A percentile compares a stretch with the other conserved stretches of the same genome.
These are phyloP conservation scores for Sebastes alutus DNA, from an alignment of 2,797 vertebrate species.

Conservation along the genomic window DNA sequence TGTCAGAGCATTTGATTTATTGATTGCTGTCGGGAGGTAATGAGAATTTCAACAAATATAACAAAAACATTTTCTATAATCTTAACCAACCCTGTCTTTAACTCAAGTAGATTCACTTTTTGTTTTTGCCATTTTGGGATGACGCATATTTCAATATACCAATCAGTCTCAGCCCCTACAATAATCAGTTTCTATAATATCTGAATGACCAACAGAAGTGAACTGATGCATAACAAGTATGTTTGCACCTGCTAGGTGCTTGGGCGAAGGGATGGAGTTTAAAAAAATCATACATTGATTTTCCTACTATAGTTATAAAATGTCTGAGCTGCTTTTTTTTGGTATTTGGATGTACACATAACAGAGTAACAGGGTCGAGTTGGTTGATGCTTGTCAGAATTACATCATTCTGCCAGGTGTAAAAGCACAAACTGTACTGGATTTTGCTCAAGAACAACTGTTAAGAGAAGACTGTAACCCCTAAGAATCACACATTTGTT, in stretches of 20 bases:
- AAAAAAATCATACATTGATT: not conserved
- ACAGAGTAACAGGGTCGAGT: not conserved
- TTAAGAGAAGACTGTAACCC: not conserved
- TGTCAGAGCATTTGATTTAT: too few species aligned
- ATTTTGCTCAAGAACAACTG: not conserved
- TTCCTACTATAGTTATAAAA: not conserved
- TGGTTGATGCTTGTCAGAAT: not conserved
- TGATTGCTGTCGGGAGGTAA: too few species aligned
- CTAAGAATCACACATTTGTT: not conserved
- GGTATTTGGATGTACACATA: not conserved
- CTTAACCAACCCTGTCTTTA: not conserved
- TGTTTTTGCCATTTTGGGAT: not conserved
- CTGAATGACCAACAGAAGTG: not conserved
- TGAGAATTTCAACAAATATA: too few species aligned
- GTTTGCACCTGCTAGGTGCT: not conserved
- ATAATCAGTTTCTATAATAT: not conserved
- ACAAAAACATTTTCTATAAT: too few species aligned
- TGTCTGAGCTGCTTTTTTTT: not conserved
- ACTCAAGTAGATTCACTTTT: not conserved
- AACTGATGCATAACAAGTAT: not conserved
- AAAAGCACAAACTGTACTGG: not conserved
- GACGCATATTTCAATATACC: not conserved
- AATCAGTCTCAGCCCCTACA: not conserved
- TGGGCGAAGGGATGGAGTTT: not conserved
- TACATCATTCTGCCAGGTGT: slow-evolving; percentile 3